A percentile compares a stretch with the other conserved stretches of the same genome.
Conservation (phyloP, 2,888 invertebrate genomes). For the Rhagonycha fulva region DNA sequence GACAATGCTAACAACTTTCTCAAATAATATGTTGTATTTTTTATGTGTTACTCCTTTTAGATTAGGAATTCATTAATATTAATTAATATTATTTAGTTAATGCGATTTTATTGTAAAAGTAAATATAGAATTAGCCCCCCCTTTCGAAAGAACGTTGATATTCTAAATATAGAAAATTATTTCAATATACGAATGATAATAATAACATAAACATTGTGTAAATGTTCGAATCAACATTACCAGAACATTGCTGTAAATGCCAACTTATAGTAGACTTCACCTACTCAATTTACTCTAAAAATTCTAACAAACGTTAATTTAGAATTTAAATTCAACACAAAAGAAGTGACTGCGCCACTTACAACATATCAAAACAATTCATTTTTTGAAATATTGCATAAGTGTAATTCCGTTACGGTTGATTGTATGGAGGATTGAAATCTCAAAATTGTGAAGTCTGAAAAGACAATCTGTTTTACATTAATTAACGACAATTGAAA, state of each 20-base stretch:
- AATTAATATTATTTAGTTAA: not conserved
- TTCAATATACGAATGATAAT: too few relatives aligned
- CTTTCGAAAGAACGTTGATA: not conserved
- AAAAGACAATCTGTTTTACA: not conserved
- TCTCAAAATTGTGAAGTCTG: not conserved
- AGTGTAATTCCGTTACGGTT: not conserved
- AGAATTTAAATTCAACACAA: not conserved
- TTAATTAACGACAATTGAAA: constrained; percentile 1
- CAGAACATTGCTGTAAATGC: not conserved
- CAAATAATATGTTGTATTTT: not conserved
- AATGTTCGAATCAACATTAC: not conserved
- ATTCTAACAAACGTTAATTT: not conserved
- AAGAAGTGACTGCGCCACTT: not conserved
- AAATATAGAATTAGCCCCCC: not conserved
- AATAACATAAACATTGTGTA: not conserved
- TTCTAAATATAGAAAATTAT: not conserved
- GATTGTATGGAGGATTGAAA: not conserved
- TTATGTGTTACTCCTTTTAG: not conserved
- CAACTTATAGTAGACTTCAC: not conserved
- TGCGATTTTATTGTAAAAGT: not conserved
- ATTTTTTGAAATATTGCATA: not conserved
- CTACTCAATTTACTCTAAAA: not conserved
- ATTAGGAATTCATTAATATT: not conserved
- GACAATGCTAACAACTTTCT: not conserved
- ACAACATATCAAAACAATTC: not conserved